phyloP scores from a whole-genome alignment of 1,140 invertebrate genomes.

The Hestina assimilis region DNA sequence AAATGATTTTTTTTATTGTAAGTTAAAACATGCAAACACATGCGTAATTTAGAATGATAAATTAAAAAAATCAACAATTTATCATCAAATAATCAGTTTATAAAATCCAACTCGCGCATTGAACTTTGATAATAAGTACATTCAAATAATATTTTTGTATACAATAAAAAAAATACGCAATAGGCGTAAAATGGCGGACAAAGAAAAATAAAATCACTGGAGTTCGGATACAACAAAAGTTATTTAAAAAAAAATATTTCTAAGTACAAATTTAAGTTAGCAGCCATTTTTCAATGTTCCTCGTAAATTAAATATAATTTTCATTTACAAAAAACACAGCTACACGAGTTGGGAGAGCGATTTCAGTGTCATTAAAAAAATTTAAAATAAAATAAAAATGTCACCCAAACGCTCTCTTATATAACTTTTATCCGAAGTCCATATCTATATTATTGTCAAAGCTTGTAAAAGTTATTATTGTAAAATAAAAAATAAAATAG shows the following conservation, averaged over 20 bases:
- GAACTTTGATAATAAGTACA: slow-evolving; percentile 22
- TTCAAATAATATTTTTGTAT: slow-evolving; percentile 29
- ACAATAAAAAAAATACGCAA: slow-evolving; percentile 39
- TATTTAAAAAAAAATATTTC: slow-evolving; percentile 40
- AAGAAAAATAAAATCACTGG: slow-evolving; percentile 54
- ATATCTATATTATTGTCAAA: slow-evolving; percentile 55
- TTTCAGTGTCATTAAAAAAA: neutral
- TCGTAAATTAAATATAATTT: neutral
- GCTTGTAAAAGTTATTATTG: slow-evolving; percentile 14
- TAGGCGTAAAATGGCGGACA: slow-evolving; percentile 33
- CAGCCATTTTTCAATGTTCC: slow-evolving; percentile 42
- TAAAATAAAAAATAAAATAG: neutral
- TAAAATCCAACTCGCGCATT: neutral
- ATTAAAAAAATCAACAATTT: slow-evolving; percentile 7
- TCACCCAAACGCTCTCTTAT: slow-evolving; percentile 3
- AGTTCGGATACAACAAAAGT: slow-evolving; percentile 50
- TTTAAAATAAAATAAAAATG: neutral
- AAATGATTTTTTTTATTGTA: too few relatives aligned
- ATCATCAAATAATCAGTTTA: neutral
- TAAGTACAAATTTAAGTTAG: slow-evolving; percentile 72
- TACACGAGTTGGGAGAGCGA: neutral
- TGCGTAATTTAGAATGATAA: neutral
- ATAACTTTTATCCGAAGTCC: slow-evolving; percentile 34
- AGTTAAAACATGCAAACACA: slow-evolving; percentile 1
- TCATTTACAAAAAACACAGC: slow-evolving; percentile 2